Conservation (phyloP, 2,113 vertebrate genomes). For the Epinephelus moara region DNA sequence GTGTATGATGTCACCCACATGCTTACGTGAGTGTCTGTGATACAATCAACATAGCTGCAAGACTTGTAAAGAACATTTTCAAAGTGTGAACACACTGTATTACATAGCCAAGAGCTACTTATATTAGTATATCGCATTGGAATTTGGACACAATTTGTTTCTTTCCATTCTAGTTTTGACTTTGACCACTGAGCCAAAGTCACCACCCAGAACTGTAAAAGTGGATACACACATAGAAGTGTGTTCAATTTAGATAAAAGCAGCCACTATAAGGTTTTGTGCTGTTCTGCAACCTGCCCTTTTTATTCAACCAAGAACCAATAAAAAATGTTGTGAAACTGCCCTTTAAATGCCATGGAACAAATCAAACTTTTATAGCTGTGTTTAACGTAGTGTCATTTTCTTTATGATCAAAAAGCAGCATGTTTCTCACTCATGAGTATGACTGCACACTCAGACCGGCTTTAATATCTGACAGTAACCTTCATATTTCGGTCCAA, state of each 20-base stretch:
- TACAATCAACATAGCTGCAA: neutral
- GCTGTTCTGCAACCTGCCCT: neutral
- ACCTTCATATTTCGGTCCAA: neutral
- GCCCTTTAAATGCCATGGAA: constrained; percentile 32
- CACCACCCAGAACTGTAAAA: neutral
- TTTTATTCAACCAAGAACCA: constrained; percentile 20
- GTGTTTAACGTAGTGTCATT: neutral
- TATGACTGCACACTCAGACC: neutral
- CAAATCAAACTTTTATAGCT: constrained; percentile 15
- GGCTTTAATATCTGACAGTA: neutral
- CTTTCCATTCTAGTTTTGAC: neutral
- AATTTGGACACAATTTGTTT: neutral
- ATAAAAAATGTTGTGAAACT: neutral
- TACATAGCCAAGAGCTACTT: neutral
- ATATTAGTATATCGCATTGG: neutral
- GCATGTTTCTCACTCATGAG: neutral
- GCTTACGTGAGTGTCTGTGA: neutral
- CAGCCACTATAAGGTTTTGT: neutral
- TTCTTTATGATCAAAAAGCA: constrained; percentile 19
- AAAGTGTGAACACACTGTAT: too few relatives aligned
- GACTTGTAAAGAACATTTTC: neutral
- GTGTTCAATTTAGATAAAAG: constrained; percentile 46
- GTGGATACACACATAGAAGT: neutral
- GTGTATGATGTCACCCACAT: neutral
- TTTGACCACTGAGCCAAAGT: neutral